Evolutionary conservation across 2,888 invertebrate species (phyloP), one percentile per base, ranked within the genome.

Genomic region (Timema cristinae): DNA sequence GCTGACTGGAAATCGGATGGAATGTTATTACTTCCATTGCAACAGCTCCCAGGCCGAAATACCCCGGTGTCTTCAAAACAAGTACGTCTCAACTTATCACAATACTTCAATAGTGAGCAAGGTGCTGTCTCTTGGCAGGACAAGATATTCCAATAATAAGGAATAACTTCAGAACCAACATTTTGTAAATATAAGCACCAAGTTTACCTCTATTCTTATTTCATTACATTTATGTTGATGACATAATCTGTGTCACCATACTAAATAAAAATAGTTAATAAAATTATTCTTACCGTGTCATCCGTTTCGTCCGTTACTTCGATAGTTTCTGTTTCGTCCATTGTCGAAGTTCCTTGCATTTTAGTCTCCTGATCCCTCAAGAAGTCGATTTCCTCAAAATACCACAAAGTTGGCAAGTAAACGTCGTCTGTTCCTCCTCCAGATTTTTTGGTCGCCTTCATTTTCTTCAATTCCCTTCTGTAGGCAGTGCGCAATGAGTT

Each of bases 391-490:
- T 67, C 67, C 13, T 67, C 50, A 47, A 50, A 69, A 47, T 69
- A 69, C 69, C 69, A 69, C n/a, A 69, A 47, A 56, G 61, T 69
- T n/a, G 69, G 69, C 13, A 56, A n/a, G 47, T 69, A 70, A 32
- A 32, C 32, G 32, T 32, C 32, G 32, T 32, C 32, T 32, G 32
- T 32, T 71, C 77, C 73, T 54, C 66, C 67, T 52, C 70, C 75
- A 70, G 71, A 73, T 54, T 69, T 66, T 61, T 63, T 13, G 54
- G 69, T 69, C 61, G 74, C 74, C 10, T 68, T 59, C 11, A 79
- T 72, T 75, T 77, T 78, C 68, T 76, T 77, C 59, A 76, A 67
- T 74, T 78, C 78, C 70, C 77, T 77, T 56, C 78, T 68, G 66
- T 76, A 79, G 66, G 75, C 75, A 67, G 76, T 76, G 13, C 78